phyloP scores from a whole-genome alignment of 2,113 vertebrate genomes.

The Petroica traversi region DNA sequence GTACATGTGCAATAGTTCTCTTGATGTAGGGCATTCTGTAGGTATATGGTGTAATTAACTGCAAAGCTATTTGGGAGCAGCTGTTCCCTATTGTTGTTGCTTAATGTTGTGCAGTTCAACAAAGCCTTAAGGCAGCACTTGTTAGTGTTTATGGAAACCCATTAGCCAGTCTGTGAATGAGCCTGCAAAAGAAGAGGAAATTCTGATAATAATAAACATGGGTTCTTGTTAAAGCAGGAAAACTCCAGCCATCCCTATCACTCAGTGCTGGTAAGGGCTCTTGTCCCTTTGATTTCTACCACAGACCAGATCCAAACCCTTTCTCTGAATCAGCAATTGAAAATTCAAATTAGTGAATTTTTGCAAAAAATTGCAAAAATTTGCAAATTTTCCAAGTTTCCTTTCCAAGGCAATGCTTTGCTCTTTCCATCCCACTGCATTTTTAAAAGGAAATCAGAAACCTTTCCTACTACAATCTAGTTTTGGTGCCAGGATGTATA shows the following conservation, averaged over 20 bases:
- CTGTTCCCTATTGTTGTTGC: conserved; percentile 58
- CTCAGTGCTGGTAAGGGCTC: not conserved
- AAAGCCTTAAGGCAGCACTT: conserved; percentile 51
- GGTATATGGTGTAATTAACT: conserved; percentile 42
- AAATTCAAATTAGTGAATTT: not conserved
- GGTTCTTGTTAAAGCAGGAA: not conserved
- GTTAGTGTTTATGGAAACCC: conserved; percentile 54
- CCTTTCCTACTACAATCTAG: not conserved
- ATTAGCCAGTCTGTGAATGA: conserved; percentile 38
- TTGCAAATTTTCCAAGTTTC: too few species aligned
- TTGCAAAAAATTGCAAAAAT: too few species aligned
- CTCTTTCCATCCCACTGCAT: not conserved
- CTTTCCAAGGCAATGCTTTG: not conserved
- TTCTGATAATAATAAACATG: conserved; percentile 7
- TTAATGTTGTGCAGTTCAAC: conserved; percentile 36
- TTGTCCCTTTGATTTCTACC: not conserved
- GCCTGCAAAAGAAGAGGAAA: conserved; percentile 32
- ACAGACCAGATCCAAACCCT: not conserved
- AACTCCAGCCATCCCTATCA: not conserved
- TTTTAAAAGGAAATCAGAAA: conserved; percentile 40
- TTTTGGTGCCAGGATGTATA: conserved; percentile 43
- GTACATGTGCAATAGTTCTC: not conserved
- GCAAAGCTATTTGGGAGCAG: conserved; percentile 24
- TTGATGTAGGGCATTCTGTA: not conserved
- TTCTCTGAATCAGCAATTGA: not conserved